Percentiles rank a stretch among this genome's conserved stretches.
Conservation (phyloP, 2,888 invertebrate species). For the Drosophila conformis region DNA sequence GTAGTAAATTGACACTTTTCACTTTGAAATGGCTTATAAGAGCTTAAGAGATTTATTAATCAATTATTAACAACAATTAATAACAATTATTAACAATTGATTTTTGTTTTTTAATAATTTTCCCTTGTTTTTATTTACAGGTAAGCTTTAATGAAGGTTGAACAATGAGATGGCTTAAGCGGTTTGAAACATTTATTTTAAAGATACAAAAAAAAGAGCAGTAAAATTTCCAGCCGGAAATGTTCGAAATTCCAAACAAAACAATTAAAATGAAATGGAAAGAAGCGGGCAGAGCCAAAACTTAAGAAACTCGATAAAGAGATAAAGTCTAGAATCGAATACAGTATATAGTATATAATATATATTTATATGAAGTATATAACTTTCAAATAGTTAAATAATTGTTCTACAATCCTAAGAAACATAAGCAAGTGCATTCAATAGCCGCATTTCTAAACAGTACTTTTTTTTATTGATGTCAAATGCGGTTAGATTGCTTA, state of each 20-base stretch:
- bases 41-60: slow-evolving; percentile 6
- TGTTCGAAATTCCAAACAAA: neutral
- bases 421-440: neutral
- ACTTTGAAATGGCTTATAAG: neutral
- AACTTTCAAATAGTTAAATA: neutral
- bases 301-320: neutral
- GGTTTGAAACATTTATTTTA: slow-evolving; percentile 2
- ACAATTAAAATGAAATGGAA: rapidly evolving
- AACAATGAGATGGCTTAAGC: neutral
- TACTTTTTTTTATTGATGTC: neutral
- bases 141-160: slow-evolving; percentile 16
- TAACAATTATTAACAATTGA: too few species aligned
- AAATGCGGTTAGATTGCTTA: slow-evolving; percentile 13
- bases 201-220: neutral
- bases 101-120: neutral
- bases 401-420: neutral
- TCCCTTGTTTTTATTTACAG: slow-evolving; percentile 15
- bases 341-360: neutral
- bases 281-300: too few species aligned
- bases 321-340: neutral
- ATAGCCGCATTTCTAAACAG: neutral
- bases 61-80: neutral
- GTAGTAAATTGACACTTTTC: neutral
- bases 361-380: too few species aligned
- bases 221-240: neutral